A percentile compares a stretch with the other conserved stretches of the same genome.
phyloP scores from a whole-genome alignment of 2,113 vertebrate species.

The Eulacestoma nigropectus region DNA sequence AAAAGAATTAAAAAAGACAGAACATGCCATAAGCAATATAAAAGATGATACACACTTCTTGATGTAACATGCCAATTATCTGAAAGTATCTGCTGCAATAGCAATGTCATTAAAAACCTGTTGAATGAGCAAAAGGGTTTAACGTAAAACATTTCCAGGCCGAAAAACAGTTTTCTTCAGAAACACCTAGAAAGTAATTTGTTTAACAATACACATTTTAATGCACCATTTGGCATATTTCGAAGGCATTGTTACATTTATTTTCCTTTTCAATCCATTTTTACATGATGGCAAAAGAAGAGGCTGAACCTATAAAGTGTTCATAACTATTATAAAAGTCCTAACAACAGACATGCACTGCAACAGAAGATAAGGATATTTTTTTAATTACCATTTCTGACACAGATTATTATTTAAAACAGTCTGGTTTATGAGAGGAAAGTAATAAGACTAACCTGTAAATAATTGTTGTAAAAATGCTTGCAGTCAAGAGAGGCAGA shows the following conservation, averaged over 20 bases:
- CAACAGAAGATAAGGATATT: constrained; percentile 66
- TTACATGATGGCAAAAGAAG: constrained; percentile 42
- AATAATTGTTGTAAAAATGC: constrained; percentile 71
- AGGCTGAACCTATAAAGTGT: constrained; percentile 56
- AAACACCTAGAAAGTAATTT: constrained; percentile 37
- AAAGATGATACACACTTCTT: background rate
- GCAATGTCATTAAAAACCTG: constrained; percentile 39
- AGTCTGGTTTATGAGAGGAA: constrained; percentile 51
- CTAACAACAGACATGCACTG: constrained; percentile 48
- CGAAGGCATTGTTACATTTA: background rate
- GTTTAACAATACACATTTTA: constrained; percentile 30
- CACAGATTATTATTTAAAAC: constrained; percentile 69
- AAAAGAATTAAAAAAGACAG: background rate
- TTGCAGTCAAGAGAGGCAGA: constrained; percentile 54
- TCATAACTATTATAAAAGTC: constrained; percentile 57
- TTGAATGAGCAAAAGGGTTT: constrained; percentile 38
- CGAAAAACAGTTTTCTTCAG: constrained; percentile 16
- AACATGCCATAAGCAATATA: background rate
- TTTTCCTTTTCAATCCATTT: constrained; percentile 53
- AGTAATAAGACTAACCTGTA: constrained; percentile 67
- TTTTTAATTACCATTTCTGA: constrained; percentile 71
- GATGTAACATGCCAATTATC: background rate
- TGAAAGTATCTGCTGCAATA: background rate
- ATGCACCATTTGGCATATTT: background rate
- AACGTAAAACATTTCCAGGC: background rate